Conservation (phyloP, 2,888 invertebrate genomes). For the Drosophila crucigera region DNA sequence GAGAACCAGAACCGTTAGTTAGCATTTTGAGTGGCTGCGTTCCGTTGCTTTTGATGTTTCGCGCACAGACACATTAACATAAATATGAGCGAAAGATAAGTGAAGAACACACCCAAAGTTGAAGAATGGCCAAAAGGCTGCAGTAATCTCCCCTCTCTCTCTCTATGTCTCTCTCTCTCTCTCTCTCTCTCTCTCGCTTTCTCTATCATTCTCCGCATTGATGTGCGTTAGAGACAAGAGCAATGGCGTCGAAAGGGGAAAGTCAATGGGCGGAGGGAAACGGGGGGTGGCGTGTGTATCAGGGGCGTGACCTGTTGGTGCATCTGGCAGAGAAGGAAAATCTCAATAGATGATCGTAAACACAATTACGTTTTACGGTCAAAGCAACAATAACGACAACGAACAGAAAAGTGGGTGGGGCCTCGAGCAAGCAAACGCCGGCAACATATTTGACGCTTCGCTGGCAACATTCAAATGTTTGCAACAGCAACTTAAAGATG, state of each 20-base stretch:
- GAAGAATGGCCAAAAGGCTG: conserved; percentile 47
- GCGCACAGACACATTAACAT: conserved; percentile 73
- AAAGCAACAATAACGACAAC: conserved; percentile 36
- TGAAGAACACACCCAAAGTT: conserved; percentile 60
- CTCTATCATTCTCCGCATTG: conserved; percentile 37
- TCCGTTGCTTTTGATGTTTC: conserved; percentile 71
- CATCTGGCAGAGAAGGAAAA: conserved; percentile 44
- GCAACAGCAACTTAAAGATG: conserved; percentile 57
- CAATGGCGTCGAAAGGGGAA: conserved; percentile 14
- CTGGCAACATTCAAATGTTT: conserved; percentile 69
- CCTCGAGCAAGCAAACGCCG: conserved; percentile 47
- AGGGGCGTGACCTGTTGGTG: conserved; percentile 69
- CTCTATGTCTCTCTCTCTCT: conserved; percentile 5
- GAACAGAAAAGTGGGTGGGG: conserved; percentile 63
- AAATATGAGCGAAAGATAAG: conserved; percentile 77
- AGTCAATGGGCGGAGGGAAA: conserved; percentile 34
- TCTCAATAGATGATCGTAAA: conserved; percentile 78
- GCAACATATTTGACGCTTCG: conserved; percentile 73
- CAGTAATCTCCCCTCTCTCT: conserved; percentile 11
- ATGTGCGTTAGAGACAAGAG: conserved; percentile 71
- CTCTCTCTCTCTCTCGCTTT: not conserved
- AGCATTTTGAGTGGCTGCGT: conserved; percentile 47
- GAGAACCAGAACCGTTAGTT: conserved; percentile 49
- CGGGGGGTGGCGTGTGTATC: conserved; percentile 31
- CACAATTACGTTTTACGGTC: conserved; percentile 70